Base-by-base conservation (phyloP, 2,797 vertebrate genomes). In the Pseudotriccus pelzelni region DNA sequence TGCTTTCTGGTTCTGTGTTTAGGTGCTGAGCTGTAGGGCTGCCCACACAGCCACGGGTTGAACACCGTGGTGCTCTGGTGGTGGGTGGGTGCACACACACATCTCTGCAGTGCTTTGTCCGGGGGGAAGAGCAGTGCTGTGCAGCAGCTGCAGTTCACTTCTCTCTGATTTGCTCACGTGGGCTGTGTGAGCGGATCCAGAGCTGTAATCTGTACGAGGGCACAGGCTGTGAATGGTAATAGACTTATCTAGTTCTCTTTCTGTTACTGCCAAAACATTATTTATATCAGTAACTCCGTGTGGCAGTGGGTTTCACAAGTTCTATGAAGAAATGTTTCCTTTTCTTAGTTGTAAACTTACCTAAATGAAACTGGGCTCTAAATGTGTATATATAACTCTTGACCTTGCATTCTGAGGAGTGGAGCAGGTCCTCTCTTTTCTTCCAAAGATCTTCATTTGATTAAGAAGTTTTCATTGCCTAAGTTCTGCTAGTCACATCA, bases 381-480 rank as follows among this genome's bases (percentile, higher is more conserved):
- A 70, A 83, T 4, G 14, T 77, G 82, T 94, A 60, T 94, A 81
- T 91, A 21, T 92, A 92, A 91, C 91, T 91, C 87, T 80, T 95
- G 94, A 89, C 93, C 94, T 89, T 91, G 52, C 41, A 60, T 95
- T 93, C 76, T 92, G 50, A 85, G 67, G 74, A 87, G 94, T 70
- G 75, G 53, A 87, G 41, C 59, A 83, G 82, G 47, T 94, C 63
- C n/a, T 92, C 49, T 73, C 88, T 92, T 90, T 82, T 59, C 60
- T 87, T 91, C 37, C 16, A 23, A 85, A 91, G 82, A 87, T 89
- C 72, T 91, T 92, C 79, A 87, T 34, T 94, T 89, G 82, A 91
- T 92, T 95, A 83, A 94, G 92, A 93, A 91, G 82, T 95, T 93
- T 96, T 92, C 60, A 23, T 87, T 96, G 82, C 91, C 46, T 36